phyloP scores from a whole-genome alignment of 2,113 vertebrate species.

The Leuciscus idus region DNA sequence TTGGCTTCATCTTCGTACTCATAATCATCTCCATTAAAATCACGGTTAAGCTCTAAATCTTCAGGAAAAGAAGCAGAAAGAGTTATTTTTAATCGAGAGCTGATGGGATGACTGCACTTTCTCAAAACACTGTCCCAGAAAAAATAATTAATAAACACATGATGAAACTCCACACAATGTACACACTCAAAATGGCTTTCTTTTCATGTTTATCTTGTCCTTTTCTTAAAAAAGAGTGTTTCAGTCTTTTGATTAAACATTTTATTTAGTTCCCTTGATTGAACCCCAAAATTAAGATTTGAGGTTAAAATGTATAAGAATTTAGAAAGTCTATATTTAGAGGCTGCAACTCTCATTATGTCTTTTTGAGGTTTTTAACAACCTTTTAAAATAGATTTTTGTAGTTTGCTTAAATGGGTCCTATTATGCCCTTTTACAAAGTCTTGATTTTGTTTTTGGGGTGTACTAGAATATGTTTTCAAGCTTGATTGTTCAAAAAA shows the following conservation, averaged over 20 bases:
- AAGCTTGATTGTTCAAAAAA: too few relatives aligned
- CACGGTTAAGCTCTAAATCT: slow-evolving; percentile 93
- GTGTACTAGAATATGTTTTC: too few relatives aligned
- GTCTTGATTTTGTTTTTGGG: too few relatives aligned
- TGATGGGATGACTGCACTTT: slow-evolving; percentile 62
- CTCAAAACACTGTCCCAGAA: background rate
- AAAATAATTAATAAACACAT: background rate
- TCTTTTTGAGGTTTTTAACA: background rate
- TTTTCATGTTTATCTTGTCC: background rate
- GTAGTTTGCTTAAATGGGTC: too few relatives aligned
- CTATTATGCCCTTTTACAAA: too few relatives aligned
- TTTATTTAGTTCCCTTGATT: background rate
- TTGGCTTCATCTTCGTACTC: slow-evolving; percentile 98
- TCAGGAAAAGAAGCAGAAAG: slow-evolving; percentile 67
- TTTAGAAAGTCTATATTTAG: background rate
- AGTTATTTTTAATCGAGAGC: background rate
- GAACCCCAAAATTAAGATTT: background rate
- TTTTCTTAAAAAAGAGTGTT: too few relatives aligned
- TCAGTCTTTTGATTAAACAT: background rate
- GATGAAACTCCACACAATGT: slow-evolving; percentile 18
- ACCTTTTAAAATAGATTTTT: background rate
- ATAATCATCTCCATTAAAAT: slow-evolving; percentile 92
- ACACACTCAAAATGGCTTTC: background rate
- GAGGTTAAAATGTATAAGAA: background rate
- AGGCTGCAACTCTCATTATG: background rate